These are phyloP conservation scores for Ciona savignyi DNA, from an alignment of 23 tunicate genomes.

Conservation along the genomic window DNA sequence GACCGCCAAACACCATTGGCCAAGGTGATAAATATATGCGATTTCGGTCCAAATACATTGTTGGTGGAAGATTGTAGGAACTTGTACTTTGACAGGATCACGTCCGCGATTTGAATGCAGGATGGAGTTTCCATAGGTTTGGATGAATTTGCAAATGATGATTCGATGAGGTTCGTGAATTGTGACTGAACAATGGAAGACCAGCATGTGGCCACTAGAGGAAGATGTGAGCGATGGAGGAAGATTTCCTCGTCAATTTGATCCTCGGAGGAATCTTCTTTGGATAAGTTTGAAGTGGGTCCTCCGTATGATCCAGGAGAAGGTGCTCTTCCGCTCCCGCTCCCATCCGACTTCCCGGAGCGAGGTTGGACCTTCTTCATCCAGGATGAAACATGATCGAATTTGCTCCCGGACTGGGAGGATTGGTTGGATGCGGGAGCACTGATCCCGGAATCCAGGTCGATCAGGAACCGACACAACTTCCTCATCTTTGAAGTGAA, in stretches of 20 bases:
- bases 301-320: slow-evolving; percentile 9
- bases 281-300: background rate
- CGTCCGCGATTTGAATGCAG: background rate
- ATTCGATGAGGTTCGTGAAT: background rate
- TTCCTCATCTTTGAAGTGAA: slow-evolving; percentile 62
- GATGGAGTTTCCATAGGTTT: background rate
- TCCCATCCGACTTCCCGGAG: background rate
- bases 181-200: slow-evolving; percentile 3
- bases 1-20: slow-evolving; percentile 26
- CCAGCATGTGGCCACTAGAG: slow-evolving; percentile 27
- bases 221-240: slow-evolving; percentile 13
- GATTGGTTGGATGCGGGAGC: background rate
- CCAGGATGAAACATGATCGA: slow-evolving; percentile 7
- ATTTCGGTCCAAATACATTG: background rate
- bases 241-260: slow-evolving; percentile 13
- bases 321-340: slow-evolving; percentile 2
- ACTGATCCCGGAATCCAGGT: slow-evolving; percentile 43
- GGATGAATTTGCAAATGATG: background rate
- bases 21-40: background rate
- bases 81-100: background rate
- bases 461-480: slow-evolving; percentile 47
- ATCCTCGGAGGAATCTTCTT: background rate
- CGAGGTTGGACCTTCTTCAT: slow-evolving; percentile 30
- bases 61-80: background rate
- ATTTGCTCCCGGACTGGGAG: background rate